These are phyloP conservation scores for Calidris pygmaea DNA, from an alignment of 2,113 vertebrate genomes.

Conservation along the genomic window DNA sequence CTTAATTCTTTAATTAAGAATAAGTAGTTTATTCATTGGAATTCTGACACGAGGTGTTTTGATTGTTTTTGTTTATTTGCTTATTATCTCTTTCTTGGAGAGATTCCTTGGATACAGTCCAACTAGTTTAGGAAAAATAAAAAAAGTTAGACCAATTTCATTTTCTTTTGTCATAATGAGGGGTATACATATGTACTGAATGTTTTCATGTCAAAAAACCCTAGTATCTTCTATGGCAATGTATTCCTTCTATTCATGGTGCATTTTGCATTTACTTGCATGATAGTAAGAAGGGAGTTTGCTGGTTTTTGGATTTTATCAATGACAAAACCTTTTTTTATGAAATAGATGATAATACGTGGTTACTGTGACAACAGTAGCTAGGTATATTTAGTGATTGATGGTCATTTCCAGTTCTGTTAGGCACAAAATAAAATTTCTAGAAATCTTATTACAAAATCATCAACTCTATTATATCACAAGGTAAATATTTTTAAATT, in stretches of 20 bases:
- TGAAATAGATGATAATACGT: not conserved
- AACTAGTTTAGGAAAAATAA: not conserved
- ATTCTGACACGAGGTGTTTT: not conserved
- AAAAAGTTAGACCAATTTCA: not conserved
- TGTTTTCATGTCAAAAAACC: not conserved
- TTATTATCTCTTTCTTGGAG: not conserved
- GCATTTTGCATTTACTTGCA: not conserved
- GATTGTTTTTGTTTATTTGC: not conserved
- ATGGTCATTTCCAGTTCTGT: not conserved
- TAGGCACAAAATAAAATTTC: not conserved
- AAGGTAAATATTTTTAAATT: not conserved
- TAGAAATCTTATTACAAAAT: not conserved
- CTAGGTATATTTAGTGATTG: not conserved
- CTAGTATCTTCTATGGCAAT: not conserved
- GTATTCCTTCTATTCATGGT: not conserved
- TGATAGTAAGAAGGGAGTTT: not conserved
- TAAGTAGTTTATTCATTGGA: not conserved
- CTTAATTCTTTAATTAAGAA: not conserved
- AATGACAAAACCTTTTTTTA: not conserved
- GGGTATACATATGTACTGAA: not conserved
- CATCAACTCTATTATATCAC: not conserved
- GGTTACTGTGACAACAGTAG: not conserved
- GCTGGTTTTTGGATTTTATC: not conserved
- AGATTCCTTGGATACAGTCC: not conserved
- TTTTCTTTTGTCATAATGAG: not conserved